Evolutionary conservation across 92 coral and sea anemone genomes (phyloP).

Genomic region (Phenganax subtilis): DNA sequence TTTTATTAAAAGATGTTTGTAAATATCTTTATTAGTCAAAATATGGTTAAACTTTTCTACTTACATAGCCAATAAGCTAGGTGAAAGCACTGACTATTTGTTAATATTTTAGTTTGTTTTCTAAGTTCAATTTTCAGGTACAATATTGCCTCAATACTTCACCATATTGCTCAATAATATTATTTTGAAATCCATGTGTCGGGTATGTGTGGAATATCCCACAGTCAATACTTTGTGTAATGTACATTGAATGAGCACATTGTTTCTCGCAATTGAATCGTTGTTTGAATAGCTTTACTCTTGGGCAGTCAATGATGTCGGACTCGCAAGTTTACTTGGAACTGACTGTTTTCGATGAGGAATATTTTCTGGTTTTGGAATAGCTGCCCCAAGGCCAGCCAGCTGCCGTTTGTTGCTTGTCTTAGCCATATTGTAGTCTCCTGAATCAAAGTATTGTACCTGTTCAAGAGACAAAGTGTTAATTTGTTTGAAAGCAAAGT

Average conservation of each 20-base stretch:
- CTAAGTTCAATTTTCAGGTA: no score
- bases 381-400: conserved; percentile 83
- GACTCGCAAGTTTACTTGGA: conserved; percentile 88
- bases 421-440: conserved; percentile 96
- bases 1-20: no score
- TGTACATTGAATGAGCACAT: neutral
- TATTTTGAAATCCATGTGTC: no score
- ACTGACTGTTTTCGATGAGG: conserved; percentile 99
- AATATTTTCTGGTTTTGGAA: conserved; percentile 95
- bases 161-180: no score
- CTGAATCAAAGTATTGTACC: conserved; percentile 98
- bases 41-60: no score
- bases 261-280: neutral
- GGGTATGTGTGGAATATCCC: neutral
- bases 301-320: conserved; percentile 27
- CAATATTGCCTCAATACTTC: no score
- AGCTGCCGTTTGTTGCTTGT: conserved; percentile 67
- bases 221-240: neutral
- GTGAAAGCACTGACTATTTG: no score
- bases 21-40: no score
- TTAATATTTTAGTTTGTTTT: no score
- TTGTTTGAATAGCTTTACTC: neutral
- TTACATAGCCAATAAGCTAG: no score
- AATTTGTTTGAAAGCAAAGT: neutral
- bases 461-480: conserved; percentile 7